Conservation (phyloP, 2,888 invertebrate species). For the Acronicta aceris region DNA sequence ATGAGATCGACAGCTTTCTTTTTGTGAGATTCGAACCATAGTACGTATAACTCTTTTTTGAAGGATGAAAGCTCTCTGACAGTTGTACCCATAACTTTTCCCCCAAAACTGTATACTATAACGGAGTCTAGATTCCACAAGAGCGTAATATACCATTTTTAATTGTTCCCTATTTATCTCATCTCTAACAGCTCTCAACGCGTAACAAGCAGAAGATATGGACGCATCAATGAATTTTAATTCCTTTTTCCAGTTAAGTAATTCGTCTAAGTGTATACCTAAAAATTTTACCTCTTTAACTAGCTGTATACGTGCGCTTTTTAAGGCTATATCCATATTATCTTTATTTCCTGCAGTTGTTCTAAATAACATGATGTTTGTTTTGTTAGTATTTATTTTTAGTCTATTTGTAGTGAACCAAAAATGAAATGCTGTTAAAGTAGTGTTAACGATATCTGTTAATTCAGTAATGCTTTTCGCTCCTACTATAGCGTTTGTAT, state of each 20-base stretch:
- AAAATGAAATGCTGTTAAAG: not conserved
- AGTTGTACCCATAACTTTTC: not conserved
- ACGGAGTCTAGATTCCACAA: conserved; percentile 1
- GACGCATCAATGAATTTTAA: not conserved
- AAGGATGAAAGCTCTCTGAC: not conserved
- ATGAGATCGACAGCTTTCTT: not conserved
- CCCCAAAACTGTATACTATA: conserved; percentile 4
- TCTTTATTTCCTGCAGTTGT: not conserved
- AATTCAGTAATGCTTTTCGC: not conserved
- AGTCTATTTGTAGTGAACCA: not conserved
- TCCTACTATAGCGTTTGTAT: conserved; percentile 7
- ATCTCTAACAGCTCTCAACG: conserved; percentile 1
- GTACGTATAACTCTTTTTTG: not conserved
- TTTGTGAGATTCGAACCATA: not conserved
- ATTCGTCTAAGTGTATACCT: not conserved
- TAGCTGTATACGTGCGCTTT: not conserved
- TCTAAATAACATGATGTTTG: not conserved
- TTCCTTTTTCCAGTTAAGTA: conserved; percentile 9
- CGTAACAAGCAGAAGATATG: not conserved
- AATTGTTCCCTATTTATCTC: not conserved
- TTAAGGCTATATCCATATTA: not conserved
- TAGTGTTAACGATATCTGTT: not conserved
- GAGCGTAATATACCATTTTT: conserved; percentile 5
- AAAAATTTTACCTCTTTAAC: conserved; percentile 3
- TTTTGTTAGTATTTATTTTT: conserved; percentile 1